Evolutionary conservation across 2,888 invertebrate species (phyloP).

Genomic region (Pseudoips prasinana): DNA sequence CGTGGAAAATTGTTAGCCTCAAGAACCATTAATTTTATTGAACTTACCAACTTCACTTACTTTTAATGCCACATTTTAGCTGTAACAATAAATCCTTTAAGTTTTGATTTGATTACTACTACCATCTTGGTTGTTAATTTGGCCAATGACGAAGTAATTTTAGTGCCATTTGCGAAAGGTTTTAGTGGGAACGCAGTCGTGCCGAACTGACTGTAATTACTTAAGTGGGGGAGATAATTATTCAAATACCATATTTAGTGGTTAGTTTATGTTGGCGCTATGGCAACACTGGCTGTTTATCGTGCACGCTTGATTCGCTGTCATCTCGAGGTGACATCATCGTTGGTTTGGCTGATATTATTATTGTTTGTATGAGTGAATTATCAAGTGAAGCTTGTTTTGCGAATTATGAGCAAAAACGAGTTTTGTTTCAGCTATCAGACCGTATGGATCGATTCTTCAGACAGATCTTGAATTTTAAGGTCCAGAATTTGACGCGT

Average conservation of each 20-base stretch:
- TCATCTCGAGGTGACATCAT: slow-evolving; percentile 41
- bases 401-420: too few relatives aligned
- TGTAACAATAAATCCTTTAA: slow-evolving; percentile 33
- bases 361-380: too few relatives aligned
- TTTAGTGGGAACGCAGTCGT: slow-evolving; percentile 35
- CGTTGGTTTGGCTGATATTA: too few relatives aligned
- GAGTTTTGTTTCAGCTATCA: too few relatives aligned
- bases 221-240: slow-evolving; percentile 44
- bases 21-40: slow-evolving; percentile 57
- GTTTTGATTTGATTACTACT: not conserved
- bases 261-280: slow-evolving; percentile 38
- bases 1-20: slow-evolving; percentile 56
- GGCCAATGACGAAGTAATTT: slow-evolving; percentile 33
- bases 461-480: too few relatives aligned
- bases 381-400: too few relatives aligned
- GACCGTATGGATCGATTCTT: too few relatives aligned
- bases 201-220: slow-evolving; percentile 33
- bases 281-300: slow-evolving; percentile 38
- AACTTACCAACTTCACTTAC: slow-evolving; percentile 41
- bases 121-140: slow-evolving; percentile 24
- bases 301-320: slow-evolving; percentile 37
- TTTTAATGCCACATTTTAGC: slow-evolving; percentile 42
- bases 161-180: slow-evolving; percentile 35
- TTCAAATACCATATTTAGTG: slow-evolving; percentile 46
- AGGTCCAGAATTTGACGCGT: too few relatives aligned